phyloP scores from a whole-genome alignment of 2,113 vertebrate genomes.

The Phoenicopterus ruber region DNA sequence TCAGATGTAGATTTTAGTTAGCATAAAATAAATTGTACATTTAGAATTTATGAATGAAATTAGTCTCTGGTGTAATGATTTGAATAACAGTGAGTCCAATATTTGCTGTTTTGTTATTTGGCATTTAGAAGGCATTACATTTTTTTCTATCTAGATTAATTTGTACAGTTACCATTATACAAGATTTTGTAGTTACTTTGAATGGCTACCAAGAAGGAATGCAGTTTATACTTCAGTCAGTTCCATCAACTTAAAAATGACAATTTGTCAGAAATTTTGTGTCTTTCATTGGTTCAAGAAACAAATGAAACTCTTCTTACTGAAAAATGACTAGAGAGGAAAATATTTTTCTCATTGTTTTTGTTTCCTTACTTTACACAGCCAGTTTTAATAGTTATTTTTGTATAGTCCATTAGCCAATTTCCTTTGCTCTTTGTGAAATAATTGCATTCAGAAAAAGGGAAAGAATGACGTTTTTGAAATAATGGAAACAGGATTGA shows the following conservation, averaged over 20 bases:
- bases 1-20: not conserved
- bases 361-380: not conserved
- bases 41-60: not conserved
- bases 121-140: not conserved
- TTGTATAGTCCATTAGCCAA: not conserved
- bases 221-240: not conserved
- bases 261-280: not conserved
- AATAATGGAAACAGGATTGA: not conserved
- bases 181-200: not conserved
- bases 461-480: not conserved
- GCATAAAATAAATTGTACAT: not conserved
- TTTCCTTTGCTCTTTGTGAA: constrained; percentile 4
- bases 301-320: not conserved
- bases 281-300: not conserved
- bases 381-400: not conserved
- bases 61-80: not conserved
- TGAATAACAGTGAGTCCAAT: not conserved
- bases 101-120: not conserved
- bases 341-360: not conserved
- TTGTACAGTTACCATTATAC: not conserved
- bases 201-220: not conserved
- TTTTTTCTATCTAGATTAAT: not conserved
- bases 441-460: not conserved
- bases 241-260: not conserved
- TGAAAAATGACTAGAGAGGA: not conserved